These are phyloP conservation scores for Paralichthys olivaceus DNA, from an alignment of 2,113 vertebrate species.

Conservation along the genomic window DNA sequence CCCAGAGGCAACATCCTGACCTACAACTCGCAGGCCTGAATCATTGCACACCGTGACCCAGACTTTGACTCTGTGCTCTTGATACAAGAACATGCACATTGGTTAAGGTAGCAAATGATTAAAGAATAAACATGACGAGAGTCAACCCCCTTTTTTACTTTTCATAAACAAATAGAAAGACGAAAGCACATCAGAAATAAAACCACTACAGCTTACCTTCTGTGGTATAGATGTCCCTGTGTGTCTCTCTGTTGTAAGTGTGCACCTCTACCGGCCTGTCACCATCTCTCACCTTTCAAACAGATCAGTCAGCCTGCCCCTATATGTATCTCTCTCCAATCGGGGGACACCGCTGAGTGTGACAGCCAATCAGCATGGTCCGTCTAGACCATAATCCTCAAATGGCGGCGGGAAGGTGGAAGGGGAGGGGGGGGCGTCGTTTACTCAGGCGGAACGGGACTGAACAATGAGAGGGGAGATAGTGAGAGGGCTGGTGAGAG, in stretches of 20 bases:
- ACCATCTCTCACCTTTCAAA: slow-evolving; percentile 77
- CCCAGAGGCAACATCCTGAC: slow-evolving; percentile 52
- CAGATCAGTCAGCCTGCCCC: slow-evolving; percentile 61
- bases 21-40: slow-evolving; percentile 47
- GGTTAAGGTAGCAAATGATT: slow-evolving; percentile 13
- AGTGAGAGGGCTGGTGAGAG: slow-evolving; percentile 52
- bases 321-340: slow-evolving; percentile 80
- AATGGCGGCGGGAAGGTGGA: slow-evolving; percentile 18
- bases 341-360: slow-evolving; percentile 54
- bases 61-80: slow-evolving; percentile 38
- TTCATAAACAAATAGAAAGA: slow-evolving; percentile 5
- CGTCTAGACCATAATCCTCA: slow-evolving; percentile 76
- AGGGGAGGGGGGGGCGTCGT: background rate
- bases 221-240: slow-evolving; percentile 30
- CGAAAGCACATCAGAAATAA: slow-evolving; percentile 33
- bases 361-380: slow-evolving; percentile 74
- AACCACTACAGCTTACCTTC: slow-evolving; percentile 77
- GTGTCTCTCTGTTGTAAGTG: slow-evolving; percentile 57
- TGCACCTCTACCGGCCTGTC: slow-evolving; percentile 52
- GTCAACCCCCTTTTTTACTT: background rate
- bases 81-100: slow-evolving; percentile 4
- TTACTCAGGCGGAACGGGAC: slow-evolving; percentile 60
- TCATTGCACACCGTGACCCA: slow-evolving; percentile 23
- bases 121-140: slow-evolving; percentile 2
- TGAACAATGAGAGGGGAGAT: slow-evolving; percentile 70